Conservation (phyloP, 1,140 invertebrate species). For the Dendroctonus ponderosae region DNA sequence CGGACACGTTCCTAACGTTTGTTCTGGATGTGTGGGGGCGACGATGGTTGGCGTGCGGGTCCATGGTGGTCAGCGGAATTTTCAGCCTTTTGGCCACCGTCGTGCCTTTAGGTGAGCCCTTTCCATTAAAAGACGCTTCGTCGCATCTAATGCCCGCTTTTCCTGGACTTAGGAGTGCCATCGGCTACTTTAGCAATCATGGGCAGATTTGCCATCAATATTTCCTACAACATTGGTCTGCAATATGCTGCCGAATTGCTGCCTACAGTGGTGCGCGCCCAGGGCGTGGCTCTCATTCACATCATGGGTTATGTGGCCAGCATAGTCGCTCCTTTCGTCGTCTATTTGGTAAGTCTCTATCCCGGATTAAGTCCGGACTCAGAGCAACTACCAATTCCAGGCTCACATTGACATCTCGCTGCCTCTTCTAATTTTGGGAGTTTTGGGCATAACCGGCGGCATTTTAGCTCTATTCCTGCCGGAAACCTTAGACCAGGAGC, state of each 20-base stretch:
- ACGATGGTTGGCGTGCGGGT: constrained; percentile 78
- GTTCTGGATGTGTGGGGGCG: constrained; percentile 80
- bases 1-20: constrained; percentile 76
- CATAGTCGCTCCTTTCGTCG: constrained; percentile 77
- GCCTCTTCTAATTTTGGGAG: constrained; percentile 73
- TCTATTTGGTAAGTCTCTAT: constrained; percentile 65
- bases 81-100: constrained; percentile 74
- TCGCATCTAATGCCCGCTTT: background rate
- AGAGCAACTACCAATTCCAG: constrained; percentile 49
- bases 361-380: background rate
- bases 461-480: constrained; percentile 72
- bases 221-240: constrained; percentile 85
- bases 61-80: constrained; percentile 74
- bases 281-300: constrained; percentile 79
- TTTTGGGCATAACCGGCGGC: constrained; percentile 70
- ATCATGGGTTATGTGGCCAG: constrained; percentile 83
- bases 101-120: constrained; percentile 63
- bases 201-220: constrained; percentile 80
- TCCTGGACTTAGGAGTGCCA: constrained; percentile 58
- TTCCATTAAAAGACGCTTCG: background rate
- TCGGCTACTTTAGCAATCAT: constrained; percentile 72
- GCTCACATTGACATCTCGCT: constrained; percentile 66
- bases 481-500: constrained; percentile 77
- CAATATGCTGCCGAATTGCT: constrained; percentile 85
- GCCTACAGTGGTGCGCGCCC: constrained; percentile 81